Base-by-base conservation (phyloP, 2,113 vertebrate species). In the Entomyzon cyanotis region DNA sequence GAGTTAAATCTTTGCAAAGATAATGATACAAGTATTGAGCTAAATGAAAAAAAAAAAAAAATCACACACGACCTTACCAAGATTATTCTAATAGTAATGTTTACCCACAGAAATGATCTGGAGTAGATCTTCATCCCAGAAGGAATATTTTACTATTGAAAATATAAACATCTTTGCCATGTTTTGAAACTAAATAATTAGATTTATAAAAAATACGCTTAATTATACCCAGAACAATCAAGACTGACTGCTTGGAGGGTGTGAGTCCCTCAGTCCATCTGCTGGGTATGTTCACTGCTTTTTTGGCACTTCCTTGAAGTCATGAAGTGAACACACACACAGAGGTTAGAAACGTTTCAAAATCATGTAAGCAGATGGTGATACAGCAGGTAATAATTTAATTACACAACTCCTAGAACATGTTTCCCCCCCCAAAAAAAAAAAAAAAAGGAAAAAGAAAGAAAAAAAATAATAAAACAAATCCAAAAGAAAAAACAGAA, bases 331-430 rank as follows among this genome's bases (percentile, higher is more conserved):
- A 89, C 55, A n/a, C 89, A 89, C 92, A 94, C 68, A 95, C 13
- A 80, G 31, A 93, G 81, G 84, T 90, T 85, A 94, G 53, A 92
- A 95, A 94, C 25, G 3, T 87, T 97, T 96, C 81, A 84, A 93
- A 96, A 83, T 52, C 73, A 88, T 31, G 56, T 84, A 96, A 98
- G 76, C 97, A 98, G 98, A 98, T 98, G 97, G 96, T 93, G 59
- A 41, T 97, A 88, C 93, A 97, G 96, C 96, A 98, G 97, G 97
- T 97, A 97, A 96, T 97, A 96, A 97, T 97, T 97, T 98, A 96
- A 97, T 98, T 97, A 97, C 89, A 77, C 77, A 86, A 56, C 39
- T 95, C 58, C 65, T 92, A 96, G 93, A 94, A 95, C 27, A 83
- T 71, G 50, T 7, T 89, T 39, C 42, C 2, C 42, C 65, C 65